Evolutionary conservation across 1,140 invertebrate genomes (phyloP), one percentile per base, ranked within the genome.

Genomic region (Penaeus chinensis): DNA sequence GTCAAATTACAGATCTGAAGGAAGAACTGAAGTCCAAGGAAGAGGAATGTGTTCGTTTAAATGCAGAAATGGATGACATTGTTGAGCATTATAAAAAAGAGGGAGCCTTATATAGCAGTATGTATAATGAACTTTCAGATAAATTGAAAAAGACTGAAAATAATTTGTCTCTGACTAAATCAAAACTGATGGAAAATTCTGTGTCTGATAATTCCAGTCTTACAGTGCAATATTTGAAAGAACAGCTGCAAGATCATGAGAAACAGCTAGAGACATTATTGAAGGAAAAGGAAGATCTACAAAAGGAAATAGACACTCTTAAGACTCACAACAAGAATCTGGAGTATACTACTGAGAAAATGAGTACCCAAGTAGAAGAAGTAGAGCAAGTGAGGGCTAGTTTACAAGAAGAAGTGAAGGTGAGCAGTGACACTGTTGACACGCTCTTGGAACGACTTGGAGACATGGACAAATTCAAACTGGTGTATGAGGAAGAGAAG

Each of bases 391-490:
- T 16, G 16, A 62, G 19, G 24, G 27, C 11, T 22, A 42, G n/a
- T 20, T 63, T 85, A 76, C 54, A 85, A 78, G 83, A 78, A 61
- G 71, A 85, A 85, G 2, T 85, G 11, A 77, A 77, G 62, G 22
- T 32, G 22, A 78, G 83, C 32, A 65, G 24, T 42, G 22, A 24
- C 54, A 24, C 69, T 7, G 47, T 61, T 65, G 24, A 54, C 27
- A 61, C 82, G 2, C 19, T 84, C 22, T 11, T 62, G 3, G 82
- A 76, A 32, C 71, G 60, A 78, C 60, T 77, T 22, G 61, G 74
- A 62, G 61, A 85, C 54, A 22, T 69, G 11, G 82, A 84, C 20
- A 84, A 84, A 62, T 61, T 60, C n/a, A 74, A 65, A 74, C 11
- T 37, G 20, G n/a, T 62, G 7, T 65, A 78, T 37, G 27, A 62